Percentiles rank a stretch among this genome's conserved stretches.
Conservation (phyloP, 2,797 vertebrate genomes). For the Coregonus sp. region DNA sequence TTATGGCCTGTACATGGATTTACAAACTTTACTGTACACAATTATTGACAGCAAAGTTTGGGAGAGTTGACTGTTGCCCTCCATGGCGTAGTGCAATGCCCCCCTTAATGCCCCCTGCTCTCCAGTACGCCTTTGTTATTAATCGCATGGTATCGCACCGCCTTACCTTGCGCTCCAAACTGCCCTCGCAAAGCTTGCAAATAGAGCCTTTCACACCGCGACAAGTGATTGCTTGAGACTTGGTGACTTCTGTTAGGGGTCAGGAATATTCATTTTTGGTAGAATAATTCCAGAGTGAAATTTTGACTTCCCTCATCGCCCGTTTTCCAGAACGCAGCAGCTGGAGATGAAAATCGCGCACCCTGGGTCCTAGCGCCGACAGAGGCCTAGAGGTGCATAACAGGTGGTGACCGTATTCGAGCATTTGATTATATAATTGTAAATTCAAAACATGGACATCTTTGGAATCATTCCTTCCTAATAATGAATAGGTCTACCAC, state of each 20-base stretch:
- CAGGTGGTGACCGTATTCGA: conserved; percentile 41
- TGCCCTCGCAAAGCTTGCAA: conserved; percentile 62
- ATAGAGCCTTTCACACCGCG: conserved; percentile 51
- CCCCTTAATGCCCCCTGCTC: conserved; percentile 83
- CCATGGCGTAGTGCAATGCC: conserved; percentile 78
- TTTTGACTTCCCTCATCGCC: conserved; percentile 83
- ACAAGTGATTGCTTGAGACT: conserved; percentile 69
- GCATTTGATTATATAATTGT: conserved; percentile 41
- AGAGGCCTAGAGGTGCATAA: conserved; percentile 79
- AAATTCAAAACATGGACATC: neutral
- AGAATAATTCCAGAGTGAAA: conserved; percentile 73
- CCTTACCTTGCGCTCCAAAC: conserved; percentile 82
- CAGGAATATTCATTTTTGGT: conserved; percentile 63
- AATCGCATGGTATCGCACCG: conserved; percentile 82
- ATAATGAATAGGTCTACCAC: too few relatives aligned
- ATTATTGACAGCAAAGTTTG: conserved; percentile 80
- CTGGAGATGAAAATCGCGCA: conserved; percentile 86
- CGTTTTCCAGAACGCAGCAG: conserved; percentile 85
- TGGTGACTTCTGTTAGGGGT: conserved; percentile 56
- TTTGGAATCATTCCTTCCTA: neutral
- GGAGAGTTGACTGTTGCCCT: conserved; percentile 76
- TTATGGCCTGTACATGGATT: conserved; percentile 34
- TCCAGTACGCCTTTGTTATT: conserved; percentile 87
- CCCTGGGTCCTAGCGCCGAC: conserved; percentile 85
- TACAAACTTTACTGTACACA: conserved; percentile 49